Conservation (phyloP, 2,797 vertebrate genomes). For the Paedocypris micromegethes region DNA sequence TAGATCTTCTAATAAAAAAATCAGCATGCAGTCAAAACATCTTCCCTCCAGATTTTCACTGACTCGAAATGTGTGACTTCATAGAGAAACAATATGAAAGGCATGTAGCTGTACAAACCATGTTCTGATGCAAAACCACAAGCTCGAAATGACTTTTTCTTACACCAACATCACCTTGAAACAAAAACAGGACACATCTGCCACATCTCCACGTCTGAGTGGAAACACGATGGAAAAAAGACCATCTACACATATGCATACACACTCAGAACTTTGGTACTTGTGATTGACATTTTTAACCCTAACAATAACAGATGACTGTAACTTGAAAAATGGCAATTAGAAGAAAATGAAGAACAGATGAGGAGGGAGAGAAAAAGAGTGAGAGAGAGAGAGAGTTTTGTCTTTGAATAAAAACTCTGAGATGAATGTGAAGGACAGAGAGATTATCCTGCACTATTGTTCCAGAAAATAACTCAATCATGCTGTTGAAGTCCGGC, state of each 20-base stretch:
- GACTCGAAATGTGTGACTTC: conserved; percentile 19
- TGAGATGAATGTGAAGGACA: conserved; percentile 81
- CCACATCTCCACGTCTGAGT: conserved; percentile 36
- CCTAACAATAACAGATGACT: conserved; percentile 89
- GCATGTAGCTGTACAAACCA: conserved; percentile 20
- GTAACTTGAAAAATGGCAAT: conserved; percentile 85
- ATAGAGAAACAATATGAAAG: conserved; percentile 21
- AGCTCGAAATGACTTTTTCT: conserved; percentile 21
- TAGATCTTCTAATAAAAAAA: not conserved
- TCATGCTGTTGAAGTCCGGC: conserved; percentile 65
- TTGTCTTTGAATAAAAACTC: conserved; percentile 75
- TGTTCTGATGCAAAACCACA: conserved; percentile 28
- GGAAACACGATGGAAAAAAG: conserved; percentile 31
- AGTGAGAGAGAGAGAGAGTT: conserved; percentile 33
- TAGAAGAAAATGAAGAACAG: conserved; percentile 83
- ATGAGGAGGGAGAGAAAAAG: conserved; percentile 61
- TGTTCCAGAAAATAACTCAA: conserved; percentile 84
- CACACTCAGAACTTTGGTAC: conserved; percentile 62
- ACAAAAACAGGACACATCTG: conserved; percentile 41
- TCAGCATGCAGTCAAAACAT: not conserved
- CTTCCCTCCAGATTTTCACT: conserved; percentile 9
- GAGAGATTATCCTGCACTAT: conserved; percentile 81
- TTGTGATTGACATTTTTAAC: conserved; percentile 82
- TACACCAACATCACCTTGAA: conserved; percentile 40
- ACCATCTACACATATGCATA: conserved; percentile 24